These are phyloP conservation scores for Semnornis frantzii DNA, from an alignment of 2,113 vertebrate species.

Conservation along the genomic window DNA sequence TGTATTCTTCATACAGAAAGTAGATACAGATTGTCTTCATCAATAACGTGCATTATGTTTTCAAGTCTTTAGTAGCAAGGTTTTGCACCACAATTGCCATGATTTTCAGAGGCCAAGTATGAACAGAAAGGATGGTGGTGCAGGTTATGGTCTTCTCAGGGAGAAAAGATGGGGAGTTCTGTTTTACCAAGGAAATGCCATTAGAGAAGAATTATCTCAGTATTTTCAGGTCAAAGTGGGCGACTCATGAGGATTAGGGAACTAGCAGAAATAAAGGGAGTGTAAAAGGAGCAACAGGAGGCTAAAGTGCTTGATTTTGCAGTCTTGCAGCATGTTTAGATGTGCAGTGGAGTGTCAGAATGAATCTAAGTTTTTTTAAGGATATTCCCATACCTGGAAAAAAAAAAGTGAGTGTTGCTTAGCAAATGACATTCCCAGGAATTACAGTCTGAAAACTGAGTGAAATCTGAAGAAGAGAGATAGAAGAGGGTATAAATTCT, in stretches of 20 bases:
- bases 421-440: not conserved
- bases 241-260: not conserved
- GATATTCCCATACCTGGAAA: not conserved
- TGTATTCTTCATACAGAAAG: not conserved
- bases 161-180: not conserved
- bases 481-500: not conserved
- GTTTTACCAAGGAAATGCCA: not conserved
- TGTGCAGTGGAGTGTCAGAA: accelerated
- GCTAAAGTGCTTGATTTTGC: not conserved
- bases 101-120: not conserved
- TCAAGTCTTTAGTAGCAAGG: not conserved
- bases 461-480: not conserved
- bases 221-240: not conserved
- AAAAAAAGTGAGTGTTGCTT: not conserved
- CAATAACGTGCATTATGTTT: not conserved
- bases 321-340: not conserved
- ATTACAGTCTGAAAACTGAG: not conserved
- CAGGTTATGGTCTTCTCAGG: not conserved
- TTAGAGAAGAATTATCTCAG: not conserved
- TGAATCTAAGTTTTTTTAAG: not conserved
- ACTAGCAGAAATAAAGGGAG: not conserved
- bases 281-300: not conserved
- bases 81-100: not conserved
- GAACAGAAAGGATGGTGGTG: not conserved
- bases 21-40: not conserved